Evolutionary conservation across 2,113 vertebrate species (phyloP).

Genomic region (Ariopsis seemanni): DNA sequence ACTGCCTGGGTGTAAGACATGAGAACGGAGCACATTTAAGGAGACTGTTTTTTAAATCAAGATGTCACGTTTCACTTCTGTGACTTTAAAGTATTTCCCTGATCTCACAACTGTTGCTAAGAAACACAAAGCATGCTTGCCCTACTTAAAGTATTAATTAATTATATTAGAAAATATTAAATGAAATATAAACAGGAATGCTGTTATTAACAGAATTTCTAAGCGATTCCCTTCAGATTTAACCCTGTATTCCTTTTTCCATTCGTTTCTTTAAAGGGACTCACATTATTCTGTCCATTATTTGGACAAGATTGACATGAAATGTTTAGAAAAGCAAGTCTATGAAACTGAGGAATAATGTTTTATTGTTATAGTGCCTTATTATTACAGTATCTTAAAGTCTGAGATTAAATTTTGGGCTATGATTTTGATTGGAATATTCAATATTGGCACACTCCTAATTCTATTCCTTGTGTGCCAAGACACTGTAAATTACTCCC

Average conservation of each 20-base stretch:
- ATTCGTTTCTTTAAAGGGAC: background rate
- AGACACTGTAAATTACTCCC: background rate
- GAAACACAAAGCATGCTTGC: background rate
- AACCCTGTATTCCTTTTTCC: background rate
- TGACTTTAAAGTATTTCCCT: background rate
- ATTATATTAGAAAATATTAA: background rate
- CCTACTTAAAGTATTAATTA: background rate
- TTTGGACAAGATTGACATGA: background rate
- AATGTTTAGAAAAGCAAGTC: background rate
- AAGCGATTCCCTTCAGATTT: background rate
- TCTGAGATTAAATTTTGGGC: background rate
- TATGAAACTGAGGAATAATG: background rate
- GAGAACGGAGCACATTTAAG: background rate
- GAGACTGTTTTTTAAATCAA: background rate
- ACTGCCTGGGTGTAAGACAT: background rate
- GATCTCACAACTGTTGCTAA: background rate
- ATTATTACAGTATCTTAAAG: background rate
- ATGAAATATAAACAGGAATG: background rate
- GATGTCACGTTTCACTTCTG: background rate
- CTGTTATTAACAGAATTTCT: background rate
- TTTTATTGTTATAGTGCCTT: background rate
- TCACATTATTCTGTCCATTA: background rate
- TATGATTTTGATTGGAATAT: background rate
- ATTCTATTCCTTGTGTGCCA: background rate
- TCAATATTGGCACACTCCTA: background rate